Conservation (phyloP, 2,113 vertebrate genomes). For the Crocuta crocuta region DNA sequence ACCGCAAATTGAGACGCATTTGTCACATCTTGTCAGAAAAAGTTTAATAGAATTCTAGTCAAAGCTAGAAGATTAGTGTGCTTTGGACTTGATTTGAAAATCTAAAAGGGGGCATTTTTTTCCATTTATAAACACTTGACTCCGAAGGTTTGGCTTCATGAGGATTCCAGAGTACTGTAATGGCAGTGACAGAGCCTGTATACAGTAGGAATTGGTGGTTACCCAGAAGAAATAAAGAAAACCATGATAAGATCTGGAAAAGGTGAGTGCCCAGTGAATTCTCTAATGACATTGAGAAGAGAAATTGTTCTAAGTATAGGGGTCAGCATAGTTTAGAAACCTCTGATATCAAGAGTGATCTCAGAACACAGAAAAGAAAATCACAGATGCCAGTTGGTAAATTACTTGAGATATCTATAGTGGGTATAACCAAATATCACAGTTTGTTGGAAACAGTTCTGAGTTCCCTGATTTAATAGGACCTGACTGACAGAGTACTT, state of each 20-base stretch:
- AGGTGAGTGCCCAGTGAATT: not conserved
- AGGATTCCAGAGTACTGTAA: not conserved
- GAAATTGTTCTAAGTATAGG: not conserved
- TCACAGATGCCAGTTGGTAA: not conserved
- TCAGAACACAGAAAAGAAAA: not conserved
- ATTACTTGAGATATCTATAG: not conserved
- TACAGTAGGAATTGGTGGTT: not conserved
- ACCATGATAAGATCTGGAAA: not conserved
- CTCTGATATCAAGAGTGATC: not conserved
- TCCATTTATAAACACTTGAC: not conserved
- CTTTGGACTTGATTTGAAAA: slow-evolving; percentile 10
- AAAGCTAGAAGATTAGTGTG: not conserved
- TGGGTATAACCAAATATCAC: not conserved
- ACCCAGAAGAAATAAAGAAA: not conserved
- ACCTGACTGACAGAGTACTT: not conserved
- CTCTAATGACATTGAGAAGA: not conserved
- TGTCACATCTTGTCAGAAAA: slow-evolving; percentile 56
- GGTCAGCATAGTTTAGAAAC: not conserved
- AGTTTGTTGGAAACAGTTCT: not conserved
- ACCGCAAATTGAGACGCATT: slow-evolving; percentile 24
- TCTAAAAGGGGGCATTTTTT: not conserved
- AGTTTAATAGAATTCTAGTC: slow-evolving; percentile 29
- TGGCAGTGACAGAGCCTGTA: not conserved
- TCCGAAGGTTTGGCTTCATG: not conserved
- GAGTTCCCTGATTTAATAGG: not conserved